These are phyloP conservation scores for Oscheius onirici DNA, from an alignment of 2,888 invertebrate species.

Conservation along the genomic window DNA sequence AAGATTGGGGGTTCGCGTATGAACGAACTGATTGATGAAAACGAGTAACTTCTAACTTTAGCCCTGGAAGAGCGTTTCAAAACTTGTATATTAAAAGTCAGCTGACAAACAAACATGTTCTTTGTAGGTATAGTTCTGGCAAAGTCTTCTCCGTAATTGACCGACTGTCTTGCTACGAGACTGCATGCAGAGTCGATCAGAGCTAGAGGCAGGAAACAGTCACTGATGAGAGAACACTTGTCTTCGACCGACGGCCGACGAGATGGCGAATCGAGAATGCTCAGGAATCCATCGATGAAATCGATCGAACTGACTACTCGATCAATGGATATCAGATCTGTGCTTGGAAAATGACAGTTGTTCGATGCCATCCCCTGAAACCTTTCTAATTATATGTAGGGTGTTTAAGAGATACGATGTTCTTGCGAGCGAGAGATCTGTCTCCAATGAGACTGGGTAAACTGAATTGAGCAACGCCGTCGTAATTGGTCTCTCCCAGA, in stretches of 20 bases:
- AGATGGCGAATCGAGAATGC: constrained; percentile 37
- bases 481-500: constrained; percentile 37
- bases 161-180: constrained; percentile 41
- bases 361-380: background rate
- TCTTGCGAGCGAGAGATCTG: constrained; percentile 49
- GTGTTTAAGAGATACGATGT: background rate
- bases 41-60: no score
- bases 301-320: constrained; percentile 59
- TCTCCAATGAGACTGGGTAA: constrained; percentile 64
- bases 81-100: no score
- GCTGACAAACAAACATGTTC: constrained; percentile 38
- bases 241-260: constrained; percentile 61
- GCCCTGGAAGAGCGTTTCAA: no score
- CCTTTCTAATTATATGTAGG: background rate
- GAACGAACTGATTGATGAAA: no score
- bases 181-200: constrained; percentile 44
- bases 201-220: constrained; percentile 44
- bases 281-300: constrained; percentile 59
- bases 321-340: constrained; percentile 50
- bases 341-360: constrained; percentile 3
- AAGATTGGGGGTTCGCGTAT: no score
- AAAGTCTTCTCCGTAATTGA: constrained; percentile 43
- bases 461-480: constrained; percentile 56
- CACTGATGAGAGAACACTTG: constrained; percentile 53
- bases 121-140: constrained; percentile 34